Evolutionary conservation across 2,797 vertebrate species (phyloP), one percentile per base, ranked within the genome.

Genomic region (Chaetodon trifasciatus): DNA sequence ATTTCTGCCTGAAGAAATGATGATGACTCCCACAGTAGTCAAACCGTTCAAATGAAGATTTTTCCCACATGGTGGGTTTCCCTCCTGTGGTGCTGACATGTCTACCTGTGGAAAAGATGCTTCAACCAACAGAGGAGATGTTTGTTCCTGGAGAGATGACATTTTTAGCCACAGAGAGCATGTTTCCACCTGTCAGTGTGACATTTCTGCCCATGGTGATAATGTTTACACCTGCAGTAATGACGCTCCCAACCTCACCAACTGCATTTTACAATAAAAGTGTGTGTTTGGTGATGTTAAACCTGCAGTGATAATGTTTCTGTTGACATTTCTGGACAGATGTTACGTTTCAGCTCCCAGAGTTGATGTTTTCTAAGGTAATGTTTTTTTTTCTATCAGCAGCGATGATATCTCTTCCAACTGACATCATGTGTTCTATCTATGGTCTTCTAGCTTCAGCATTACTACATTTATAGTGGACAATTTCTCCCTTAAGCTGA

Each of bases 171-270:
- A 67, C 32, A 64, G 57, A 66, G 40, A 56, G 57, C 65, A 80
- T 55, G 52, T 44, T 69, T 61, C 68, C 17, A 15, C 28, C 40
- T 70, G 64, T 79, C 64, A 68, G 15, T n/a, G 39, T 68, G 67
- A 50, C 71, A 74, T 69, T 19, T 76, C 49, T 67, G 24, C 68
- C 64, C 35, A 55, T 24, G 42, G 65, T 82, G 72, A 68, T 79
- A 61, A 63, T 50, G 52, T 74, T 71, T 70, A 56, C 62, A 63
- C 68, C 72, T 47, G 21, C 47, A 47, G 58, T 55, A 56, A 74
- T 67, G 61, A 74, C 64, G 11, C 44, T 24, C 64, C 52, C 17
- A 17, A 9, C 70, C 66, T 23, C 61, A 46, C 21, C 50, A 21
- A 11, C 39, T 68, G 28, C 42, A 19, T 60, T 72, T 62, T 63